Evolutionary conservation across 2,113 vertebrate species (phyloP).

Genomic region (Zonotrichia leucophrys): DNA sequence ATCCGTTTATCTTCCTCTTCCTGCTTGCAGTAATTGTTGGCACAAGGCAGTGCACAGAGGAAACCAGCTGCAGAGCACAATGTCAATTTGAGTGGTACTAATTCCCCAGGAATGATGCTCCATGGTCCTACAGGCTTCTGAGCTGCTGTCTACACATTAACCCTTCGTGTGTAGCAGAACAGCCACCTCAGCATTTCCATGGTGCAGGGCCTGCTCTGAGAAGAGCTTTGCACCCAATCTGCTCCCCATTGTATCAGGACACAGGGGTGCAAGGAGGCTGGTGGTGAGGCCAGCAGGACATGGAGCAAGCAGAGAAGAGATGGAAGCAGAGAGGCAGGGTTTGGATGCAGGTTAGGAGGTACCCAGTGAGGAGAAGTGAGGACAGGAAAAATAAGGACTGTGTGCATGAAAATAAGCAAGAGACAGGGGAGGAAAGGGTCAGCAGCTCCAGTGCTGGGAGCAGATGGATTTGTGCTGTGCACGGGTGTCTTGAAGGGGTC

Average conservation of each 20-base stretch:
- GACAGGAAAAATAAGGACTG: background rate
- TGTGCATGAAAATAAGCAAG: background rate
- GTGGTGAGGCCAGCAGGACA: background rate
- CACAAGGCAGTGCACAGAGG: slow-evolving; percentile 14
- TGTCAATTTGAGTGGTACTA: background rate
- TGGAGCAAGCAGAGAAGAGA: background rate
- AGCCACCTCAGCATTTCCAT: background rate
- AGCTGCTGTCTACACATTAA: background rate
- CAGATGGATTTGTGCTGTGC: background rate
- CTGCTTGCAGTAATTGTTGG: slow-evolving; percentile 47
- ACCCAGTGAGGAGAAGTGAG: background rate
- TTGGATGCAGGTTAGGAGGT: background rate
- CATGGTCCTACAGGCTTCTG: background rate
- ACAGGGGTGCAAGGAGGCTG: background rate
- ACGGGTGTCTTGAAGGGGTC: background rate
- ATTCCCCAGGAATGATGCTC: slow-evolving; percentile 33
- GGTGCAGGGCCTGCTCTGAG: fast-evolving
- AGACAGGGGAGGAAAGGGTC: background rate
- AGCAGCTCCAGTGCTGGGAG: background rate
- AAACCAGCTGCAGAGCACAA: slow-evolving; percentile 44
- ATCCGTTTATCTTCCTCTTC: slow-evolving; percentile 5
- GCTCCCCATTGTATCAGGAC: background rate
- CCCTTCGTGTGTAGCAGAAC: background rate
- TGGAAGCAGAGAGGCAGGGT: background rate
- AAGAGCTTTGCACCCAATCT: background rate